phyloP scores from a whole-genome alignment of 2,888 invertebrate species.

The Quadroppia sp. region DNA sequence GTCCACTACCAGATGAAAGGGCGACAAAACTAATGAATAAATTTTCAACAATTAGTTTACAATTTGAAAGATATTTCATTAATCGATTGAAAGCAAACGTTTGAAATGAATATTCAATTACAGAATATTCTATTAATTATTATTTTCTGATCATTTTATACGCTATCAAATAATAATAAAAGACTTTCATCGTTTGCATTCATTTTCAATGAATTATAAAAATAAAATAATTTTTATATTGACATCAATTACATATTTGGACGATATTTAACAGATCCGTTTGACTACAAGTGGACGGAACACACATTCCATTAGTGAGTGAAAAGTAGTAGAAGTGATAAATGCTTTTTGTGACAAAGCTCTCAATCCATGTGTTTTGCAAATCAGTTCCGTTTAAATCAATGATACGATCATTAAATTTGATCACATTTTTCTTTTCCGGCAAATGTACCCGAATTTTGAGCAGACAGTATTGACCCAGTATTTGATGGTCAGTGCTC shows the following conservation, averaged over 20 bases:
- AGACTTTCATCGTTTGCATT: too few species aligned
- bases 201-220: neutral
- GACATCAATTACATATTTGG: neutral
- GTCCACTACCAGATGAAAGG: neutral
- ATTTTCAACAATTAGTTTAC: too few species aligned
- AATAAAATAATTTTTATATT: neutral
- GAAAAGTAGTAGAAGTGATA: slow-evolving; percentile 6
- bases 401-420: neutral
- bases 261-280: neutral
- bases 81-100: too few species aligned
- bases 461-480: neutral
- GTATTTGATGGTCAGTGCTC: neutral
- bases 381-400: neutral
- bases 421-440: slow-evolving; percentile 1
- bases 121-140: too few species aligned
- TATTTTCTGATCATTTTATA: too few species aligned
- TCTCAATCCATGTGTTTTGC: slow-evolving; percentile 8
- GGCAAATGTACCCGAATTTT: neutral
- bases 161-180: too few species aligned
- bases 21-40: neutral
- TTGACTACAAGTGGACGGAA: neutral
- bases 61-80: too few species aligned
- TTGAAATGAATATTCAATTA: too few species aligned
- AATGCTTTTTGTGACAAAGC: neutral
- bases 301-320: neutral